These are phyloP conservation scores for Gila robusta DNA, from an alignment of 2,797 vertebrate genomes.

Conservation along the genomic window DNA sequence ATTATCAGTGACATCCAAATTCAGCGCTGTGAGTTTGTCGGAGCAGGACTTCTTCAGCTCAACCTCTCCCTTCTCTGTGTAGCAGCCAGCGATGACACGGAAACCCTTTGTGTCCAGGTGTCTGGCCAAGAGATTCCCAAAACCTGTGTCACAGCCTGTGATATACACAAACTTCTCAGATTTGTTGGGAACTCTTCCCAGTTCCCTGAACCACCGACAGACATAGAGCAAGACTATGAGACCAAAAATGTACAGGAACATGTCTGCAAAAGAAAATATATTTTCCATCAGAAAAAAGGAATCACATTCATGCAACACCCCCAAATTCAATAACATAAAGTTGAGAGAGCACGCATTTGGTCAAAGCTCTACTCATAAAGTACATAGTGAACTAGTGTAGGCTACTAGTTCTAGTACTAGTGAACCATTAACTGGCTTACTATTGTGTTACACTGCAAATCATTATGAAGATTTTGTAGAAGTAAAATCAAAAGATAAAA, in stretches of 20 bases:
- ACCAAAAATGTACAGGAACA: constrained; percentile 59
- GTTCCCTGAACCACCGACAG: constrained; percentile 64
- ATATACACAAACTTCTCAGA: constrained; percentile 69
- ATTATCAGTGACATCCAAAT: constrained; percentile 64
- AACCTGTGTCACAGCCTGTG: constrained; percentile 71
- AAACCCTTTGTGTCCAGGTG: constrained; percentile 66
- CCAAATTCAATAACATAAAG: neutral
- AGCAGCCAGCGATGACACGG: constrained; percentile 67
- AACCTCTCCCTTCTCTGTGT: constrained; percentile 66
- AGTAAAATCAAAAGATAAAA: no score
- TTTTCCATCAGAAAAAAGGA: neutral
- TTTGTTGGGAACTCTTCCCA: constrained; percentile 57
- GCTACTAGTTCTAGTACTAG: neutral
- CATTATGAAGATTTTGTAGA: neutral
- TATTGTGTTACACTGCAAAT: neutral
- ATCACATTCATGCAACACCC: neutral
- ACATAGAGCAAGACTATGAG: constrained; percentile 52
- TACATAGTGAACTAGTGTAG: neutral
- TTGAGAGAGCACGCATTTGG: neutral
- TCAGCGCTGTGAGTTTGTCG: constrained; percentile 57
- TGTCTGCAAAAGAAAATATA: constrained; percentile 49
- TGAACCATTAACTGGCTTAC: constrained; percentile 2
- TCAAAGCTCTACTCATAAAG: neutral
- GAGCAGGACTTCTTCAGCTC: constrained; percentile 64
- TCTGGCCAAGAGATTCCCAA: constrained; percentile 67